phyloP scores from a whole-genome alignment of 1,140 invertebrate genomes.

The Meloidogyne exigua region DNA sequence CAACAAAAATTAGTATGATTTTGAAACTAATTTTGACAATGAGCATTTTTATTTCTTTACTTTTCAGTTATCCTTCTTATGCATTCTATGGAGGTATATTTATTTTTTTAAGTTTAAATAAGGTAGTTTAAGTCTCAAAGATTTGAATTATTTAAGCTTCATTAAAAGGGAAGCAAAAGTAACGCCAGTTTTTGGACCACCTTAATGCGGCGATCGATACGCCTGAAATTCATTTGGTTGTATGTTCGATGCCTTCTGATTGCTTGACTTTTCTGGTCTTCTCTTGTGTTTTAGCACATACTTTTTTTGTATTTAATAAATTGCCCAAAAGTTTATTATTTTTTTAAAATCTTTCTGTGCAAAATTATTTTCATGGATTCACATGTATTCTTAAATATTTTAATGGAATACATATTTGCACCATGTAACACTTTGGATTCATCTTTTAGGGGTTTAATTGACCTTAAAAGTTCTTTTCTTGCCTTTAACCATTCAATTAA shows the following conservation, averaged over 20 bases:
- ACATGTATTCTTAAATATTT: neutral
- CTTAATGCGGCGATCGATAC: too few relatives aligned
- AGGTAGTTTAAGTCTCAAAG: too few relatives aligned
- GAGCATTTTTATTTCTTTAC: neutral
- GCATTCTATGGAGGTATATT: conserved; percentile 11
- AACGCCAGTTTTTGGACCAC: too few relatives aligned
- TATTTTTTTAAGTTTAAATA: neutral
- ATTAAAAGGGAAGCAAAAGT: too few relatives aligned
- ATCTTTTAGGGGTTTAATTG: neutral
- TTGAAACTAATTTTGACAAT: neutral
- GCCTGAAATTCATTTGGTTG: too few relatives aligned
- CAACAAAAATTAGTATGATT: conserved; percentile 20
- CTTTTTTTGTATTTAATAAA: neutral
- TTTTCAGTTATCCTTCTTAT: conserved; percentile 17
- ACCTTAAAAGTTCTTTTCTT: neutral
- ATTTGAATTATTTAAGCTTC: too few relatives aligned
- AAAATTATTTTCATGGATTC: neutral
- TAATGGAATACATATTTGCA: neutral
- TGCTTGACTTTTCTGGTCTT: too few relatives aligned
- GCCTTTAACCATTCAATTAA: too few relatives aligned
- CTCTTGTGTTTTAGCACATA: neutral
- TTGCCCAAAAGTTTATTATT: neutral
- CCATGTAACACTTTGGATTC: neutral
- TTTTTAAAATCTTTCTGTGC: neutral
- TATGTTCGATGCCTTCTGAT: neutral